Evolutionary conservation across 2,797 vertebrate genomes (phyloP), one percentile per base, ranked within the genome.

Genomic region (Enteromius argenteus): DNA sequence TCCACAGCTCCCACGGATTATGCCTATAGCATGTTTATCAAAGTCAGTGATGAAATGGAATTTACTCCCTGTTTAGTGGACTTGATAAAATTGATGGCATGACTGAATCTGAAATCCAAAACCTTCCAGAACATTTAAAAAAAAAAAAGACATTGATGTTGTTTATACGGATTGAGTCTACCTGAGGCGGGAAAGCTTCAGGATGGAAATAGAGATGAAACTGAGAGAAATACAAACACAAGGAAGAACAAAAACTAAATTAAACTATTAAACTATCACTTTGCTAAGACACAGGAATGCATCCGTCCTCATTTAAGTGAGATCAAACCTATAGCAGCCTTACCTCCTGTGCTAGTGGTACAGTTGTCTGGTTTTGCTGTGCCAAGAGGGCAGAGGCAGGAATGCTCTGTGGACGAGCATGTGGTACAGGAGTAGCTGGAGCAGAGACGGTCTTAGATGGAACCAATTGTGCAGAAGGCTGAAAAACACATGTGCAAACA

Each of bases 141-240:
- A 85, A 17, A 81, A 42, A 46, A 46, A 14, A 15, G 3, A 15
- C 46, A 49, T 53, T 81, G 49, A 85, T 39, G 77, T 68, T 58
- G 69, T 71, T 84, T 84, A 80, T 87, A 86, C 85, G 84, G 81
- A 84, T 84, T 72, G 80, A 82, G 75, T 91, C 88, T 94, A 94
- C 93, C 93, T 94, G 91, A 72, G 91, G 87, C 79, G 79, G 90
- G 88, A 90, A 87, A 88, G 90, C 91, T 88, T 92, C 89, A 91
- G 91, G 85, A 81, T 92, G 93, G 89, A 92, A 88, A 89, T 90
- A 90, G 86, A 88, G 88, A 68, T 90, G 91, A 86, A 89, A 90
- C 93, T 94, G 87, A 86, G 92, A 86, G 84, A 84, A 91, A 87
- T 88, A 91, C 82, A 94, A 87, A 92, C 86, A 93, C 87, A 87